Conservation (phyloP, 1,140 invertebrate species). For the Drosophila persimilis region DNA sequence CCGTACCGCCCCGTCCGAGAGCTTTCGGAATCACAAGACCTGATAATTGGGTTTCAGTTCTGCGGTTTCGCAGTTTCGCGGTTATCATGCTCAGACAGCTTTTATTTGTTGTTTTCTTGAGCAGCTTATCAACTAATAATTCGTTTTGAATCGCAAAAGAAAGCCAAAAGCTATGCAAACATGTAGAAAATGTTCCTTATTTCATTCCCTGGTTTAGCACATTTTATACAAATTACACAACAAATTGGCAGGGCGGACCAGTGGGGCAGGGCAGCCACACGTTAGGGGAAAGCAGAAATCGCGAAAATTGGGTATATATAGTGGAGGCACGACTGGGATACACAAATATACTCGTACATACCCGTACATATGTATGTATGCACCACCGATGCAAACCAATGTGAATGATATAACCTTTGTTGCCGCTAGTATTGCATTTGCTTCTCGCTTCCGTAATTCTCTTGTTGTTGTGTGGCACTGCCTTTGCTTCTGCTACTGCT, state of each 20-base stretch:
- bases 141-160: constrained; percentile 36
- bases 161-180: constrained; percentile 42
- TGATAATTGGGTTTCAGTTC: constrained; percentile 29
- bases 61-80: too few relatives aligned
- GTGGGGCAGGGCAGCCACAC: constrained; percentile 28
- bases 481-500: constrained; percentile 12
- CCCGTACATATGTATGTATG: constrained; percentile 2
- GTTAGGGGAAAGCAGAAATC: constrained; percentile 53
- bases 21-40: constrained; percentile 60
- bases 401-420: constrained; percentile 47
- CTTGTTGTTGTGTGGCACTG: constrained; percentile 6
- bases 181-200: too few relatives aligned
- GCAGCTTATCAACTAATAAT: constrained; percentile 47
- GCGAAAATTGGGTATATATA: constrained; percentile 47
- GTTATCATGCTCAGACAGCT: constrained; percentile 72
- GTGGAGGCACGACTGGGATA: constrained; percentile 36
- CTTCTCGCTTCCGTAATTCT: constrained; percentile 34
- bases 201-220: too few relatives aligned
- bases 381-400: constrained; percentile 15
- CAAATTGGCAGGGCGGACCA: constrained; percentile 15
- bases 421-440: constrained; percentile 25
- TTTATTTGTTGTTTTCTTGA: constrained; percentile 21
- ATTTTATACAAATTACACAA: constrained; percentile 59
- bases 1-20: constrained; percentile 18
- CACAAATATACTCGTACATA: neutral